Conservation (phyloP, 2,888 invertebrate genomes). For the Nemoura dubitans region DNA sequence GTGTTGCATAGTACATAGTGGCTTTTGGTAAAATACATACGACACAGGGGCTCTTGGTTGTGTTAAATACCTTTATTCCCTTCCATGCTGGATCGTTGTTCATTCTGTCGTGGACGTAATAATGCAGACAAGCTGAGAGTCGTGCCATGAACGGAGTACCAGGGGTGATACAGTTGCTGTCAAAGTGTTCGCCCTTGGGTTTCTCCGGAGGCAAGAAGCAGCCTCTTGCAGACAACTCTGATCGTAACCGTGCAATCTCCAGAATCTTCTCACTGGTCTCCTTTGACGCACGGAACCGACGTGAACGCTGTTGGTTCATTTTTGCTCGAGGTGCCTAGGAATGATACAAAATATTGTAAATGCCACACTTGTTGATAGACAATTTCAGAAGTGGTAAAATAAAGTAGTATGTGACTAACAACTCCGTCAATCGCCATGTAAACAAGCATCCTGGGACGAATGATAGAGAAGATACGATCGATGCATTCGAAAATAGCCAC, state of each 20-base stretch:
- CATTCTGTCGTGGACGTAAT: slow-evolving; percentile 88
- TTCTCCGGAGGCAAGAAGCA: slow-evolving; percentile 85
- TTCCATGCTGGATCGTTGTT: slow-evolving; percentile 97
- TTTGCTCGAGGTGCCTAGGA: slow-evolving; percentile 93
- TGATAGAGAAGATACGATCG: slow-evolving; percentile 92
- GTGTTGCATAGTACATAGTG: too few relatives aligned
- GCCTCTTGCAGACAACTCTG: slow-evolving; percentile 77
- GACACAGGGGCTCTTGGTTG: too few relatives aligned
- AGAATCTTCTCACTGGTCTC: slow-evolving; percentile 89
- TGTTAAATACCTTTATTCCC: slow-evolving; percentile 81
- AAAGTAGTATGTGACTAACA: slow-evolving; percentile 62
- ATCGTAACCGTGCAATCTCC: slow-evolving; percentile 82
- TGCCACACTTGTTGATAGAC: background rate
- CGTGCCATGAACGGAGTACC: slow-evolving; percentile 98
- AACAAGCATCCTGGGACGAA: slow-evolving; percentile 88
- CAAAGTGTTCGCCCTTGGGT: slow-evolving; percentile 92
- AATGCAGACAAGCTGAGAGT: slow-evolving; percentile 79
- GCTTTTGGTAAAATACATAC: too few relatives aligned
- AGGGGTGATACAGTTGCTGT: slow-evolving; percentile 99
- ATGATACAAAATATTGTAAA: slow-evolving; percentile 43
- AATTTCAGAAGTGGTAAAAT: too few relatives aligned
- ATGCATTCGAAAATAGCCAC: slow-evolving; percentile 98
- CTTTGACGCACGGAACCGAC: slow-evolving; percentile 96
- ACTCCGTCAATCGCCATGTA: slow-evolving; percentile 99
- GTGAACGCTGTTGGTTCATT: slow-evolving; percentile 99